phyloP scores from a whole-genome alignment of 92 coral and sea anemone species.

The Paragorgia papillata region DNA sequence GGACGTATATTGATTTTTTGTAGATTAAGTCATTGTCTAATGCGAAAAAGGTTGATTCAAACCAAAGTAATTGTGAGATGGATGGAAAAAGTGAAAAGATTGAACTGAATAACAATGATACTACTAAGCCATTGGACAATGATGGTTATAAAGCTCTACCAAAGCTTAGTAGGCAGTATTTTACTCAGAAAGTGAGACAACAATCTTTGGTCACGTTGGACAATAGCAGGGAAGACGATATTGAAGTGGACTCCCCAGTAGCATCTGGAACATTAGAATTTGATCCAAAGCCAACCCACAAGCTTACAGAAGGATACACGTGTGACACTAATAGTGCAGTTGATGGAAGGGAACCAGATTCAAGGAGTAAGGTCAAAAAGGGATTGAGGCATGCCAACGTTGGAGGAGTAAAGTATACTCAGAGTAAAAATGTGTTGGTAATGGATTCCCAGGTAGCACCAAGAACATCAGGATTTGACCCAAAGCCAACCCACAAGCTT shows the following conservation, averaged over 20 bases:
- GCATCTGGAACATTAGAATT: background rate
- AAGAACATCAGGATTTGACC: background rate
- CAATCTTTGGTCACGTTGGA: conserved; percentile 5
- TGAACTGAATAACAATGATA: background rate
- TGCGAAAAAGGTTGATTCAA: background rate
- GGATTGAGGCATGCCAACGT: too few species aligned
- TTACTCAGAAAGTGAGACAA: background rate
- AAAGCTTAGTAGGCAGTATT: background rate
- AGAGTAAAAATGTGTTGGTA: background rate
- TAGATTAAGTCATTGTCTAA: conserved; percentile 14
- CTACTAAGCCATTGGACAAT: background rate
- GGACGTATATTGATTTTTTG: background rate
- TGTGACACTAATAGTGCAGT: too few species aligned
- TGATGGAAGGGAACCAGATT: too few species aligned
- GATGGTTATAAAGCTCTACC: conserved; percentile 11
- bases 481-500: too few species aligned
- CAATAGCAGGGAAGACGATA: background rate
- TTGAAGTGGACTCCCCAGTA: background rate
- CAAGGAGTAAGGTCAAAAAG: too few species aligned
- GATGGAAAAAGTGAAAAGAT: background rate
- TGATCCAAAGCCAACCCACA: background rate
- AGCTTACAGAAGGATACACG: too few species aligned
- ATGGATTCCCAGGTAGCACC: background rate
- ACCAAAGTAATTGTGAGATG: background rate
- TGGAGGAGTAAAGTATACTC: too few species aligned